Conservation (phyloP, 2,113 vertebrate species). For the Charadrius vociferus region DNA sequence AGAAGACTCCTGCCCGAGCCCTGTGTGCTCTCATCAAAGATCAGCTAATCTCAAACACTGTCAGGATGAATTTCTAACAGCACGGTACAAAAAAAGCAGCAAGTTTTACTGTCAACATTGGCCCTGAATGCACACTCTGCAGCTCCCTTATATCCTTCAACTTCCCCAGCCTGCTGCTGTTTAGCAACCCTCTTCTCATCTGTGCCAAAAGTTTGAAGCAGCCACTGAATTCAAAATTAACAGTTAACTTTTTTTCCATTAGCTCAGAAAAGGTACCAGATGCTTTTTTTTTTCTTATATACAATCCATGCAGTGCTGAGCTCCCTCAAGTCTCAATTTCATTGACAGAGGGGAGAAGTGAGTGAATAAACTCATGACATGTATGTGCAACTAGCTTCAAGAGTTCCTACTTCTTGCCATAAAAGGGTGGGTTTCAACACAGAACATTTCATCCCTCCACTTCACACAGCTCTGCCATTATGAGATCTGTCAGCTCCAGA, state of each 20-base stretch:
- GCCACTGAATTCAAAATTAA: not conserved
- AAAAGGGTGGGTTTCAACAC: not conserved
- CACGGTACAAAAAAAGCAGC: not conserved
- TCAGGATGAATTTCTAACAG: not conserved
- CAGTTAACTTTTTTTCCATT: not conserved
- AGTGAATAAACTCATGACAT: not conserved
- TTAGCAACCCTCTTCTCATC: not conserved
- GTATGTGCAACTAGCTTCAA: not conserved
- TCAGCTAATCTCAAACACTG: not conserved
- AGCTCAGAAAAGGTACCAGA: not conserved
- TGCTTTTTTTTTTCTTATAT: not conserved
- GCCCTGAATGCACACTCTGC: not conserved
- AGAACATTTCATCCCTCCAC: not conserved
- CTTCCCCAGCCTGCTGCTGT: not conserved
- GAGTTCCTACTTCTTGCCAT: not conserved
- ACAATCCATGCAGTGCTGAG: not conserved
- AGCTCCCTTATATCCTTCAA: not conserved
- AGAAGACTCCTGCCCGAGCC: not conserved
- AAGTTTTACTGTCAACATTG: not conserved
- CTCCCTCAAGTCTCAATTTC: not conserved
- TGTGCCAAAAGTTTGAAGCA: not conserved
- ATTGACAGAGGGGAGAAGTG: not conserved
- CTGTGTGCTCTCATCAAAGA: not conserved
- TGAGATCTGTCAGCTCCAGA: not conserved
- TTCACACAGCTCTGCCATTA: not conserved